A percentile compares a stretch with the other conserved stretches of the same genome.
These are phyloP conservation scores for Latrodectus hesperus DNA, from an alignment of 2,888 invertebrate genomes.

Conservation along the genomic window DNA sequence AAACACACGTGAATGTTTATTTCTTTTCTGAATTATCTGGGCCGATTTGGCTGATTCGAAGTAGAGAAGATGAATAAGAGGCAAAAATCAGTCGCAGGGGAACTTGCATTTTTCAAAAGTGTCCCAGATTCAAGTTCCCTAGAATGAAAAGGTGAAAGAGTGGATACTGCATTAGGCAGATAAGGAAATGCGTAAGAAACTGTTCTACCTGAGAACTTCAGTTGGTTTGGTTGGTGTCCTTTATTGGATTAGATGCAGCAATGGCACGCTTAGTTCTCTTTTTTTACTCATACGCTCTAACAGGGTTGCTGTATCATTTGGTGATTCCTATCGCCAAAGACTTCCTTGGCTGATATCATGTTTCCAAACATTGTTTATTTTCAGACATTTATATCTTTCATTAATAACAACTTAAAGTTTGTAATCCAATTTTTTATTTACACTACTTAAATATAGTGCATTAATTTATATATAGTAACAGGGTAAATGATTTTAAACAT, in stretches of 20 bases:
- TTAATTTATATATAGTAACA: too few relatives aligned
- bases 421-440: too few relatives aligned
- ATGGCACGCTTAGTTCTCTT: conserved; percentile 62
- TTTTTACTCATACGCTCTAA: conserved; percentile 30
- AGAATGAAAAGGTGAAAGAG: conserved; percentile 65
- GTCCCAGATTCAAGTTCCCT: conserved; percentile 52
- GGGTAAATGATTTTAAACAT: too few relatives aligned
- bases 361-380: too few relatives aligned
- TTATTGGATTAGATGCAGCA: conserved; percentile 63
- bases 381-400: too few relatives aligned
- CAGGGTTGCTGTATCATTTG: conserved; percentile 49
- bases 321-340: conserved; percentile 5
- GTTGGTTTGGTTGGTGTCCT: conserved; percentile 54
- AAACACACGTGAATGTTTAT: too few relatives aligned
- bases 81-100: conserved; percentile 45
- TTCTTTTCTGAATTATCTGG: conserved; percentile 25
- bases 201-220: conserved; percentile 26
- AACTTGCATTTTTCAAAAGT: conserved; percentile 58
- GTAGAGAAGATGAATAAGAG: conserved; percentile 10
- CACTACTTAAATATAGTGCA: too few relatives aligned
- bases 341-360: neutral
- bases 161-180: conserved; percentile 62
- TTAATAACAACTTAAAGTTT: too few relatives aligned
- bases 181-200: conserved; percentile 61
- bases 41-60: conserved; percentile 38